phyloP scores from a whole-genome alignment of 2,888 invertebrate genomes.

The Clepsis dumicolana region DNA sequence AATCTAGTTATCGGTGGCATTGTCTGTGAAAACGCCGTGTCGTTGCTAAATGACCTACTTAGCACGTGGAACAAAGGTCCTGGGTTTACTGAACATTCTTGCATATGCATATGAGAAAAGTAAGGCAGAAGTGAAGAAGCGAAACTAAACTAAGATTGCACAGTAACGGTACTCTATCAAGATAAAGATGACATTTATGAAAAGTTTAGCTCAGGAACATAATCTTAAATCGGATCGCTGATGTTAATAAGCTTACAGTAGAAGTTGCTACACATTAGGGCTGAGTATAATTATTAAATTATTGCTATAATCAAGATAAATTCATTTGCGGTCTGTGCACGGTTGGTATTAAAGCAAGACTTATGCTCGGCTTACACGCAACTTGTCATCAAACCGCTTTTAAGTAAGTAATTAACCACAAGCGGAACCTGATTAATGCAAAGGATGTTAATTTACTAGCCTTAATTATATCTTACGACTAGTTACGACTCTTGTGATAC shows the following conservation, averaged over 20 bases:
- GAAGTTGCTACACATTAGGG: constrained; percentile 11
- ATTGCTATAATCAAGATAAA: constrained; percentile 38
- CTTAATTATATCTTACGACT: not conserved
- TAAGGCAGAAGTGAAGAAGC: constrained; percentile 19
- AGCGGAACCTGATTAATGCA: constrained; percentile 2
- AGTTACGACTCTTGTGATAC: not conserved
- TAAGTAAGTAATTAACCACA: constrained; percentile 22
- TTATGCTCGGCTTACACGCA: constrained; percentile 37
- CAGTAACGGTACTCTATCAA: constrained; percentile 32
- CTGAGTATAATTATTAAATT: constrained; percentile 14
- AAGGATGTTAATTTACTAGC: not conserved
- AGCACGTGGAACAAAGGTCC: constrained; percentile 38
- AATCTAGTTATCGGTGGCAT: constrained; percentile 42
- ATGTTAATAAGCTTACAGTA: constrained; percentile 24
- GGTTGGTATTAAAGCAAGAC: constrained; percentile 35
- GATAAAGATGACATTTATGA: constrained; percentile 35
- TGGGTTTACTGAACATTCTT: constrained; percentile 31
- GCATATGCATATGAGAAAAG: constrained; percentile 34
- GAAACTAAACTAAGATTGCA: constrained; percentile 14
- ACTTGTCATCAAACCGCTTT: constrained; percentile 28
- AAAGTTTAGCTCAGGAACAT: constrained; percentile 13
- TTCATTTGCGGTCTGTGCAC: constrained; percentile 20
- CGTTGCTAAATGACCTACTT: constrained; percentile 47
- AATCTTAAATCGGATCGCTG: constrained; percentile 36
- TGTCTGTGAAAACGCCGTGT: constrained; percentile 43